Conservation (phyloP, 2,113 vertebrate genomes). For the Stigmatopora argus region DNA sequence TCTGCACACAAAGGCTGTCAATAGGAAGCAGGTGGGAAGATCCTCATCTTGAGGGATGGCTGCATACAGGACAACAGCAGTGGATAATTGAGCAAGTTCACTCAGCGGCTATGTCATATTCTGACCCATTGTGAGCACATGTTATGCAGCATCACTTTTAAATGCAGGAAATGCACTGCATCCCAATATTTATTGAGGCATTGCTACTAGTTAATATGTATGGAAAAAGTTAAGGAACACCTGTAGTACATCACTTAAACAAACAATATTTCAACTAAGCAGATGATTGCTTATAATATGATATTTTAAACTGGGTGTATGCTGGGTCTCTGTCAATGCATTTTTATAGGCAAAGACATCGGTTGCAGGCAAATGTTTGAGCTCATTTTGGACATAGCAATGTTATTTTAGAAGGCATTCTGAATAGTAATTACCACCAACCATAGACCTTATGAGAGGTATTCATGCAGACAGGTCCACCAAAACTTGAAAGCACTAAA, state of each 20-base stretch:
- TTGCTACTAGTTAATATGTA: background rate
- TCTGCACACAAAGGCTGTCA: slow-evolving; percentile 50
- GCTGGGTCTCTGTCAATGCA: background rate
- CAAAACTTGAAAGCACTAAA: too few relatives aligned
- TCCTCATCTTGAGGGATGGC: slow-evolving; percentile 34
- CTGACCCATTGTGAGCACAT: background rate
- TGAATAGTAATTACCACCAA: too few relatives aligned
- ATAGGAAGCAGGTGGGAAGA: slow-evolving; percentile 55
- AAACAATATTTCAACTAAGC: background rate
- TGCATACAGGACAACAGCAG: slow-evolving; percentile 34
- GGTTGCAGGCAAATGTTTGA: too few relatives aligned
- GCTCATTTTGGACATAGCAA: too few relatives aligned
- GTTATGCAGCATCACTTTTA: background rate
- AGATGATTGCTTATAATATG: too few relatives aligned
- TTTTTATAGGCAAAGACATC: background rate
- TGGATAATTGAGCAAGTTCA: slow-evolving; percentile 58
- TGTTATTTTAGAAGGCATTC: too few relatives aligned
- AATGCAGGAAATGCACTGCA: background rate
- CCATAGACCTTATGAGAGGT: too few relatives aligned
- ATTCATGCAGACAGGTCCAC: too few relatives aligned
- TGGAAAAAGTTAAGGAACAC: background rate
- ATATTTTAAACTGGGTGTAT: background rate
- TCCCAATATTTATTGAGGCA: background rate
- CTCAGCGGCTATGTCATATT: slow-evolving; percentile 33
- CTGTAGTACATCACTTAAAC: background rate